Conservation (phyloP, 2,113 vertebrate genomes). For the Lagopus leucura region DNA sequence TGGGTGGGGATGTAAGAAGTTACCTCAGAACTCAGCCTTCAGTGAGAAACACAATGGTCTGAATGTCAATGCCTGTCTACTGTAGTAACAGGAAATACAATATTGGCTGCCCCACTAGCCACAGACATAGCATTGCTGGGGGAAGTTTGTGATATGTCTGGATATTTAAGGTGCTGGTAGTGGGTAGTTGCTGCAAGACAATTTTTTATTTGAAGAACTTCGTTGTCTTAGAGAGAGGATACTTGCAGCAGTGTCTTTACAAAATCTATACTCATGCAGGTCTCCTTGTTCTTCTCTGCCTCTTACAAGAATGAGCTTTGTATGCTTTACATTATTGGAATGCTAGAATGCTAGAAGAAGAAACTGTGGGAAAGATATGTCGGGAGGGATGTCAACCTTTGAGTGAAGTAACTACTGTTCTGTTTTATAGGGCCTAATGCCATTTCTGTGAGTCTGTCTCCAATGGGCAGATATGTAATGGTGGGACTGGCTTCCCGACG, state of each 20-base stretch:
- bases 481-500: conserved; percentile 95
- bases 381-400: background rate
- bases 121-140: background rate
- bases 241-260: background rate
- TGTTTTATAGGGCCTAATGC: conserved; percentile 89
- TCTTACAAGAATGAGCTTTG: background rate
- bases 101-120: background rate
- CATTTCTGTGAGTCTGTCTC: conserved; percentile 97
- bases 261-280: background rate
- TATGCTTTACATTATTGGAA: background rate
- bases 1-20: background rate
- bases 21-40: background rate
- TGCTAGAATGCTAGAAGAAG: background rate
- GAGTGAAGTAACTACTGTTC: background rate
- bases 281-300: background rate
- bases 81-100: background rate
- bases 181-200: background rate
- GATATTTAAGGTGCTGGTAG: background rate
- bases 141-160: background rate
- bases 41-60: background rate
- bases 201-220: background rate
- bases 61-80: background rate
- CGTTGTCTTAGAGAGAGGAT: background rate
- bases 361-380: background rate
- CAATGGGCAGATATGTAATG: conserved; percentile 98